Conservation (phyloP, 2,113 vertebrate species). For the rat (Rattus norvegicus) region GRCr8 NC_086026.1:124138001-124138500, state of each 20-base stretch:
- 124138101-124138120: neutral
- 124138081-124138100: neutral
- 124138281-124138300: neutral
- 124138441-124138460: conserved; percentile 54
- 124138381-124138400: neutral
- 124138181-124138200: neutral
- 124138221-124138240: neutral
- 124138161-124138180: neutral
- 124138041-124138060: neutral
- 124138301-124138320: neutral
- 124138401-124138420: neutral
- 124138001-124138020: neutral
- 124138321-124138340: neutral
- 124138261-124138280: neutral
- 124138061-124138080: neutral
- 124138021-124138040: neutral
- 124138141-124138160: neutral
- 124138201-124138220: neutral
- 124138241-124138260: neutral
- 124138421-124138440: conserved; percentile 28
- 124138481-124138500: neutral
- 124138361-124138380: neutral
- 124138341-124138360: neutral
- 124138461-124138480: conserved; percentile 7
- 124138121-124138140: neutral